Conservation (phyloP, 2,113 vertebrate species). For the Pimephales promelas region DNA sequence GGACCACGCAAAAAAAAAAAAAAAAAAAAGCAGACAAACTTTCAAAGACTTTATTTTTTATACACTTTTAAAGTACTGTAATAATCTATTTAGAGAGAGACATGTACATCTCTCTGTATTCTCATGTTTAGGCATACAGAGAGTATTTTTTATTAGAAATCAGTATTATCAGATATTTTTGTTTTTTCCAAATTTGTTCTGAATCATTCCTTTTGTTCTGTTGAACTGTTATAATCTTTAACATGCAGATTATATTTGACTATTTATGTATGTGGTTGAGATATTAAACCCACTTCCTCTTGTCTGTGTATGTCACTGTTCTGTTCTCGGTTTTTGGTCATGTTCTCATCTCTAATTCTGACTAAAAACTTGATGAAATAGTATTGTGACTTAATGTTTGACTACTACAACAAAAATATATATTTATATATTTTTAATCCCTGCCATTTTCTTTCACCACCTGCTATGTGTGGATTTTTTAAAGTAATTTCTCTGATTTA, state of each 20-base stretch:
- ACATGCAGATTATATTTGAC: conserved; percentile 64
- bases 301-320: conserved; percentile 44
- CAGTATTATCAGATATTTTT: conserved; percentile 71
- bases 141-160: conserved; percentile 66
- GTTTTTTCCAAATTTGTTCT: conserved; percentile 63
- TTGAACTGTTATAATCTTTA: conserved; percentile 56
- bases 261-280: conserved; percentile 65
- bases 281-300: conserved; percentile 67
- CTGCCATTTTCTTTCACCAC: background rate
- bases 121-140: conserved; percentile 48
- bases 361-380: background rate
- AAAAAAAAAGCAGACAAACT: conserved; percentile 66
- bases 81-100: conserved; percentile 70
- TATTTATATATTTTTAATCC: background rate
- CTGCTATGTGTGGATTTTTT: background rate
- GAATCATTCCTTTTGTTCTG: conserved; percentile 68
- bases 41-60: conserved; percentile 78
- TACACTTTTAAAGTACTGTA: conserved; percentile 77
- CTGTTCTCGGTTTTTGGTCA: background rate
- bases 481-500: background rate
- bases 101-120: conserved; percentile 59
- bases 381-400: background rate
- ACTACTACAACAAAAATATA: background rate
- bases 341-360: background rate
- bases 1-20: no score